A percentile compares a stretch with the other conserved stretches of the same genome.
These are phyloP conservation scores for Novumbra hubbsi DNA, from an alignment of 2,797 vertebrate species.

Conservation along the genomic window DNA sequence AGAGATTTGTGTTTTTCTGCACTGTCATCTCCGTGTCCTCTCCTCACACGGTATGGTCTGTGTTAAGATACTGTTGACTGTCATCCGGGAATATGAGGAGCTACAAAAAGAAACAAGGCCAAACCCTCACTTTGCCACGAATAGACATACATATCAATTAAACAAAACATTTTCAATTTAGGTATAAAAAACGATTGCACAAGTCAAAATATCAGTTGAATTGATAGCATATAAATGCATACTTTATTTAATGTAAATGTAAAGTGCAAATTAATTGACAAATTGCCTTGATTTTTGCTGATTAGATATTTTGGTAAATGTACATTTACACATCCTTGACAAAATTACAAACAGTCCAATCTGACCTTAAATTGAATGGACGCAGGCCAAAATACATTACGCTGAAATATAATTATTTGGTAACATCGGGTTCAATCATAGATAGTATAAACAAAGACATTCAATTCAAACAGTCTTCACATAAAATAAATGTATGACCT, in stretches of 20 bases:
- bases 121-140: background rate
- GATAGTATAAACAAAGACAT: background rate
- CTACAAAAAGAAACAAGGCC: background rate
- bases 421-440: background rate
- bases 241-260: background rate
- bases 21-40: background rate
- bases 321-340: background rate
- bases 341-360: background rate
- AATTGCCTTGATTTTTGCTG: background rate
- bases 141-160: background rate
- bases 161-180: background rate
- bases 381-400: background rate
- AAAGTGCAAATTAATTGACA: background rate
- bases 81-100: conserved; percentile 13
- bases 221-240: background rate
- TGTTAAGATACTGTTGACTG: conserved; percentile 2
- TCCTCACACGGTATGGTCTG: conserved; percentile 21
- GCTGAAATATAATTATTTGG: background rate
- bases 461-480: background rate
- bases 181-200: conserved; percentile 4
- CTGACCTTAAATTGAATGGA: background rate
- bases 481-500: background rate
- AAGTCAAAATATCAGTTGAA: background rate
- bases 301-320: background rate
- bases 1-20: conserved; percentile 24